Conservation (phyloP, 2,113 vertebrate genomes). For the Triplophysa dalaica region DNA sequence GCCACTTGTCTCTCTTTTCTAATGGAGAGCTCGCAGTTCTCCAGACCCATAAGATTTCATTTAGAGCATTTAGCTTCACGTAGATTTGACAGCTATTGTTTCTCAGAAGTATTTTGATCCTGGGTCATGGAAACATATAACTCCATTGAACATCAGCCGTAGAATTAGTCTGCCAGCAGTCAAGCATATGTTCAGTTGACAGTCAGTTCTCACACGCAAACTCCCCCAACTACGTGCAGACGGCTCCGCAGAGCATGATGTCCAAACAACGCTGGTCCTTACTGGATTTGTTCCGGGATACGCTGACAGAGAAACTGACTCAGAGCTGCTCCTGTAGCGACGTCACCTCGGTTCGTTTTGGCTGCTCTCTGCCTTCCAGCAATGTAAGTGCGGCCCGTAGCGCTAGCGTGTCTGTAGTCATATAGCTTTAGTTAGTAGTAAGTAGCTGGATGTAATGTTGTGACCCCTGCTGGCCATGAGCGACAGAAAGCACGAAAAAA, state of each 20-base stretch:
- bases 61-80: not conserved
- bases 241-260: slow-evolving; percentile 61
- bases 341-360: slow-evolving; percentile 69
- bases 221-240: slow-evolving; percentile 66
- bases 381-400: slow-evolving; percentile 53
- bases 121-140: not conserved
- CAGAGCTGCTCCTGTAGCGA: slow-evolving; percentile 79
- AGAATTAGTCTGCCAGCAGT: not conserved
- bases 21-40: slow-evolving; percentile 12
- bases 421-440: slow-evolving; percentile 7
- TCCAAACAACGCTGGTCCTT: slow-evolving; percentile 77
- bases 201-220: not conserved
- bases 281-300: slow-evolving; percentile 81
- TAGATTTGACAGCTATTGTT: not conserved
- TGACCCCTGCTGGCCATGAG: slow-evolving; percentile 1
- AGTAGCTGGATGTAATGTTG: not conserved
- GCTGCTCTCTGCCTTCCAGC: slow-evolving; percentile 57
- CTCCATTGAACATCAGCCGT: not conserved
- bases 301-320: slow-evolving; percentile 73
- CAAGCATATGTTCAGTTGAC: slow-evolving; percentile 28
- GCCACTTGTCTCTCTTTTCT: slow-evolving; percentile 42
- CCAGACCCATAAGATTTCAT: not conserved
- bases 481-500: not conserved
- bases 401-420: not conserved
- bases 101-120: slow-evolving; percentile 9